These are phyloP conservation scores for Drosophila pseudotakahashii DNA, from an alignment of 2,888 invertebrate species.

Conservation along the genomic window DNA sequence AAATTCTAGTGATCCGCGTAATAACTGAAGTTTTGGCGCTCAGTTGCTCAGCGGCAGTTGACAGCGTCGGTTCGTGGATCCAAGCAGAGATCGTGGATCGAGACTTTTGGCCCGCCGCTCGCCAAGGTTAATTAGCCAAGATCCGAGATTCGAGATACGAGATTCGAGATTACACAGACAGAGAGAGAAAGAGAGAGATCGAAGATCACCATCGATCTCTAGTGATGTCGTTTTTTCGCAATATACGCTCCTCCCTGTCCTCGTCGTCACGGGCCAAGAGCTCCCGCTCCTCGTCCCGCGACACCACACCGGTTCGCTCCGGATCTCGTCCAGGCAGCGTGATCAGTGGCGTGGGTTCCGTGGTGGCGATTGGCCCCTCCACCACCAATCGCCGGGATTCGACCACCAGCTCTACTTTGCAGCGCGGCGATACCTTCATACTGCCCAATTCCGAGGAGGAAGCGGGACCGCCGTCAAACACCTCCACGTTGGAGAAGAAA, in stretches of 20 bases:
- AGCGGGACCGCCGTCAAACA: slow-evolving; percentile 63
- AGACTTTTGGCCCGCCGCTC: slow-evolving; percentile 20
- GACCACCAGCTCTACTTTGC: slow-evolving; percentile 74
- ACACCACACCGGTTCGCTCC: slow-evolving; percentile 80
- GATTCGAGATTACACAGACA: slow-evolving; percentile 9
- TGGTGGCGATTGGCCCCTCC: background rate
- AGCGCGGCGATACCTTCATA: slow-evolving; percentile 83
- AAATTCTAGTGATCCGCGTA: slow-evolving; percentile 78
- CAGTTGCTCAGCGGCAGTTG: slow-evolving; percentile 72
- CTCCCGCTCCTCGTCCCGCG: slow-evolving; percentile 77
- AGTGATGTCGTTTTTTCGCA: slow-evolving; percentile 83
- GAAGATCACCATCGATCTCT: slow-evolving; percentile 14
- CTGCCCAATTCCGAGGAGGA: slow-evolving; percentile 69
- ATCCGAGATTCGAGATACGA: slow-evolving; percentile 16
- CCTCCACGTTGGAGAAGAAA: slow-evolving; percentile 78
- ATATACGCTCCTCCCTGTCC: slow-evolving; percentile 81
- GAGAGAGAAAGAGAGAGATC: background rate
- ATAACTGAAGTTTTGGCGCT: slow-evolving; percentile 58
- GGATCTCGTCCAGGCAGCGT: slow-evolving; percentile 74
- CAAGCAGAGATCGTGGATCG: slow-evolving; percentile 21
- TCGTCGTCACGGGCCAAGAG: slow-evolving; percentile 76
- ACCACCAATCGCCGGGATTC: slow-evolving; percentile 69
- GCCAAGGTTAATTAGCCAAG: slow-evolving; percentile 30
- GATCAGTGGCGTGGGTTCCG: slow-evolving; percentile 51
- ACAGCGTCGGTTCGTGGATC: slow-evolving; percentile 53